Base-by-base conservation (phyloP, 2,797 vertebrate species). In the Poeciliopsis paucimaculata region DNA sequence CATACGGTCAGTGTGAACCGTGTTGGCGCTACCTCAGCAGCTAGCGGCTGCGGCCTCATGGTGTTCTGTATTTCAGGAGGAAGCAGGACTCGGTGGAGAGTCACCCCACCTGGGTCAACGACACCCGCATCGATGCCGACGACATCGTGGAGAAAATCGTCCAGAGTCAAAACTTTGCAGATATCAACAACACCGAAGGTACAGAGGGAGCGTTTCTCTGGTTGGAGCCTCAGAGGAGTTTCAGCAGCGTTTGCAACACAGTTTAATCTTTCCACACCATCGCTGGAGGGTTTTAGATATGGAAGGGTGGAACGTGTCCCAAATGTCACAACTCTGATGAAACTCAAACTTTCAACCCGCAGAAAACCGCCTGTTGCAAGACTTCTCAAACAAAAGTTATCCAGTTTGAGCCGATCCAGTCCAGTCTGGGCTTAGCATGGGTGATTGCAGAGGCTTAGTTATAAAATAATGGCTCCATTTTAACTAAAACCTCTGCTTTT, bases 91-190 rank as follows among this genome's bases (percentile, higher is more conserved):
- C 96, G 0, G 94, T 98, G 93, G 98, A 99, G 93, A 98, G 94
- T 86, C 98, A 97, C 74, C 97, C 97, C 0, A 96, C 95, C 2
- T 97, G 98, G 96, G 98, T 99, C 1, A 97, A 98, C 45, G 98
- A 99, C 93, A 99, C 98, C 0, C 97, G 98, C 77, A 98, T 99
- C 0, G 98, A 99, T 2, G 98, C 98, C 0, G 97, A 96, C 0
- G 97, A 97, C 93, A 98, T 99, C 0, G 98, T 99, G 93, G 98
- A 99, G 94, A 99, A 99, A 91, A 99, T 99, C 75, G 96, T 99
- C 93, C 98, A 98, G 91, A 99, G 97, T 90, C 98, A 99, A 88
- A 98, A 99, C 95, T 99, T 99, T 91, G 97, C 97, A 0, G 98
- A 98, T 1, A 95, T 96, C 95, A 97, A 96, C 94, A 96, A 98